Percentiles rank a stretch among this genome's conserved stretches.
These are phyloP conservation scores for Chlorodrepanis virens DNA, from an alignment of 2,113 vertebrate genomes.

Conservation along the genomic window DNA sequence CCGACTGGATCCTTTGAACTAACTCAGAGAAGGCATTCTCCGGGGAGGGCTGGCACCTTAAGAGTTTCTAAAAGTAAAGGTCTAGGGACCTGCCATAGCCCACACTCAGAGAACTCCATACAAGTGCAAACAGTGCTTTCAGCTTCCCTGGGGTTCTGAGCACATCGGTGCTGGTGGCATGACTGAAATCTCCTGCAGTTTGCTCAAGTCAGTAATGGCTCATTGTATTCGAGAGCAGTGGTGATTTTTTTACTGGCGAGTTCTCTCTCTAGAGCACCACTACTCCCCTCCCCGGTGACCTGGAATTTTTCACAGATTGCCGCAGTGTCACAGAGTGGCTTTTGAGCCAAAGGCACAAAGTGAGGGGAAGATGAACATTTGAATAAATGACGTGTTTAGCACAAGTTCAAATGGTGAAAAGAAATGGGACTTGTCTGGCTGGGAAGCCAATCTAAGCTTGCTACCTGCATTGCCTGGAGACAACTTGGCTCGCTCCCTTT, in stretches of 20 bases:
- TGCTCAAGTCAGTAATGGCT: background rate
- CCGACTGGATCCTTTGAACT: background rate
- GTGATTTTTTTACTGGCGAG: background rate
- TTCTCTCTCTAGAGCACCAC: background rate
- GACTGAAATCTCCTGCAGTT: background rate
- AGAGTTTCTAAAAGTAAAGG: background rate
- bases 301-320: constrained; percentile 40
- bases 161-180: background rate
- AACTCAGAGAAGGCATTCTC: background rate
- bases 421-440: constrained; percentile 33
- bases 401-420: constrained; percentile 7
- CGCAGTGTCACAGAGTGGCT: background rate
- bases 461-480: constrained; percentile 50
- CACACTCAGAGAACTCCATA: background rate
- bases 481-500: constrained; percentile 23
- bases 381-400: constrained; percentile 24
- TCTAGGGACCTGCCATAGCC: background rate
- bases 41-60: background rate
- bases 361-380: background rate
- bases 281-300: background rate
- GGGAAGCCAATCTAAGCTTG: constrained; percentile 26
- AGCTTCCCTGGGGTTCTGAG: background rate
- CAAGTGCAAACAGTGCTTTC: background rate
- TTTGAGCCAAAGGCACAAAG: constrained; percentile 57
- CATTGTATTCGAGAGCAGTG: background rate